Evolutionary conservation across 2,113 vertebrate species (phyloP).

Genomic region (Mus spicilegus): DNA sequence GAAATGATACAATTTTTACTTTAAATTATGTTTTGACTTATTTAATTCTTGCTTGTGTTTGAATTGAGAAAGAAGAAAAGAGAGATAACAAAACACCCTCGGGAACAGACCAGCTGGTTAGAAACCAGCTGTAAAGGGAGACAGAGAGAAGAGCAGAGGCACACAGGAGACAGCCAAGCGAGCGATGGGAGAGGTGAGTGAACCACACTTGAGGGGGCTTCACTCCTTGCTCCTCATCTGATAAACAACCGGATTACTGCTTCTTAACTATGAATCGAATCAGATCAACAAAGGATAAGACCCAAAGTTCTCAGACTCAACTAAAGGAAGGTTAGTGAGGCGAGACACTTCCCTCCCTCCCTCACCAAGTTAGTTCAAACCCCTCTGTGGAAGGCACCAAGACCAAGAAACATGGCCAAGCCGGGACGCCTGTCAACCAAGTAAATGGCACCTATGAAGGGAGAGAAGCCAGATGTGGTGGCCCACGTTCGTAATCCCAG

Average conservation of each 20-base stretch:
- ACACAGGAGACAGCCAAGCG: neutral
- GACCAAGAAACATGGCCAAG: neutral
- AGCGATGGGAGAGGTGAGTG: neutral
- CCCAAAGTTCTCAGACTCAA: neutral
- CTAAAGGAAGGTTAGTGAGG: neutral
- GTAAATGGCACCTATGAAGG: neutral
- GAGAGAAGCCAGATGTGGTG: neutral
- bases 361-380: neutral
- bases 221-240: neutral
- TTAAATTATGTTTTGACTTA: conserved; percentile 36
- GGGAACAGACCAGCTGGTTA: neutral
- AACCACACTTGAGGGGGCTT: neutral
- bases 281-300: conserved; percentile 17
- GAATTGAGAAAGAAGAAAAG: conserved; percentile 14
- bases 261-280: neutral
- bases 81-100: neutral
- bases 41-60: conserved; percentile 51
- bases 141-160: neutral
- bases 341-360: conserved; percentile 4
- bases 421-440: conserved; percentile 16
- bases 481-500: neutral
- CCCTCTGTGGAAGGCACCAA: neutral
- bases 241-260: neutral
- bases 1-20: neutral
- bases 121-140: neutral